Conservation (phyloP, 2,888 invertebrate genomes). For the Cheilosia pagana region DNA sequence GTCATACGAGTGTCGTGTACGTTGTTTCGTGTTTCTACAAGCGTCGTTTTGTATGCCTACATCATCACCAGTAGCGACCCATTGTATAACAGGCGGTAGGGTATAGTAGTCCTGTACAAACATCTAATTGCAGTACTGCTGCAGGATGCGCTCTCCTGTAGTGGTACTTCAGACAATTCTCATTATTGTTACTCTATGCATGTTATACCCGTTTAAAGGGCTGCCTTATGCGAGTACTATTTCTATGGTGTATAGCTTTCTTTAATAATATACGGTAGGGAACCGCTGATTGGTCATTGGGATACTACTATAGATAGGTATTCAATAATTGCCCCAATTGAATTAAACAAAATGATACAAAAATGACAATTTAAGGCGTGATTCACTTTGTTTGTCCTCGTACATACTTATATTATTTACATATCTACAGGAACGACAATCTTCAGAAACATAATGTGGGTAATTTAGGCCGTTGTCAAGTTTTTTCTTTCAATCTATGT, state of each 20-base stretch:
- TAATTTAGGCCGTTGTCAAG: too few relatives aligned
- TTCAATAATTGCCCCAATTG: too few relatives aligned
- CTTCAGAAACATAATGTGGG: too few relatives aligned
- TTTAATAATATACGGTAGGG: too few relatives aligned
- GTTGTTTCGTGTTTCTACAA: constrained; percentile 16
- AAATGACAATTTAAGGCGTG: too few relatives aligned
- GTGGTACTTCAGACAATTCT: constrained; percentile 71
- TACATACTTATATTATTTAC: too few relatives aligned
- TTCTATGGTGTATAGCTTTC: neutral
- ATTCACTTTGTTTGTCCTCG: too few relatives aligned
- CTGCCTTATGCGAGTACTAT: neutral
- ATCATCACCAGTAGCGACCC: constrained; percentile 32
- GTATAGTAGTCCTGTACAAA: constrained; percentile 53
- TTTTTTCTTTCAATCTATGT: too few relatives aligned
- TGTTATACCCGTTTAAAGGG: constrained; percentile 5
- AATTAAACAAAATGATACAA: too few relatives aligned
- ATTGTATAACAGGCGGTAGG: constrained; percentile 11
- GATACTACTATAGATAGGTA: too few relatives aligned
- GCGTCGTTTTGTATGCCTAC: constrained; percentile 17
- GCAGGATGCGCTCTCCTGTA: constrained; percentile 58
- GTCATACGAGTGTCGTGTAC: constrained; percentile 36
- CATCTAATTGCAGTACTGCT: constrained; percentile 71
- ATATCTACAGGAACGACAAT: too few relatives aligned
- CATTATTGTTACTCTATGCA: constrained; percentile 70
- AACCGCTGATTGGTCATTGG: too few relatives aligned